A percentile compares a stretch with the other conserved stretches of the same genome.
Evolutionary conservation across 2,888 invertebrate genomes (phyloP).

Genomic region (Steinernema hermaphroditum): DNA sequence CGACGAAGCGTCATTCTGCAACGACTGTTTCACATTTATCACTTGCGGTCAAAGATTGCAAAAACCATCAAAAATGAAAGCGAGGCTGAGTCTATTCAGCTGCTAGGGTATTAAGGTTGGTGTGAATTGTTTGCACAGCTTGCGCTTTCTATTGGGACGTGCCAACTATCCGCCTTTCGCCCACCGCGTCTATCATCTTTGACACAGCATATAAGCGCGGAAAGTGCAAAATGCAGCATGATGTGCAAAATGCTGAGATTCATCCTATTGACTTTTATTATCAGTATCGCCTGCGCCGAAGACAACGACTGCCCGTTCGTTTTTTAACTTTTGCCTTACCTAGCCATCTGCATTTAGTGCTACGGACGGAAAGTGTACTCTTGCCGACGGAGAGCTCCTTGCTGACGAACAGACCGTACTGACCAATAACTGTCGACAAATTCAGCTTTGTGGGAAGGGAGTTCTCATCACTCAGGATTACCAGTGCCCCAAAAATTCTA

Average conservation of each 20-base stretch:
- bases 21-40: too few relatives aligned
- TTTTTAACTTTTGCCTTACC: neutral
- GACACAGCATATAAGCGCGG: neutral
- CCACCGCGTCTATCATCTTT: neutral
- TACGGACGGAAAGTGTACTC: neutral
- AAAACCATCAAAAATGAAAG: too few relatives aligned
- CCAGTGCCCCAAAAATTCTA: neutral
- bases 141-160: neutral
- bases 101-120: too few relatives aligned
- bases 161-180: neutral
- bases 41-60: too few relatives aligned
- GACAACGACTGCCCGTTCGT: neutral
- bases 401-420: neutral
- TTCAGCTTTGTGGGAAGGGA: neutral
- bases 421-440: neutral
- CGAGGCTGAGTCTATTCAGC: too few relatives aligned
- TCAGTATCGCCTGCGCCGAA: neutral
- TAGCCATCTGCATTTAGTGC: neutral
- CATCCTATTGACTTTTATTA: neutral
- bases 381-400: neutral
- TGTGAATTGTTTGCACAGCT: neutral
- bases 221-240: neutral
- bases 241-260: neutral
- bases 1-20: too few relatives aligned
- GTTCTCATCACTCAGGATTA: neutral